Evolutionary conservation across 1,140 invertebrate species (phyloP).

Genomic region (Mactra quadrangularis): DNA sequence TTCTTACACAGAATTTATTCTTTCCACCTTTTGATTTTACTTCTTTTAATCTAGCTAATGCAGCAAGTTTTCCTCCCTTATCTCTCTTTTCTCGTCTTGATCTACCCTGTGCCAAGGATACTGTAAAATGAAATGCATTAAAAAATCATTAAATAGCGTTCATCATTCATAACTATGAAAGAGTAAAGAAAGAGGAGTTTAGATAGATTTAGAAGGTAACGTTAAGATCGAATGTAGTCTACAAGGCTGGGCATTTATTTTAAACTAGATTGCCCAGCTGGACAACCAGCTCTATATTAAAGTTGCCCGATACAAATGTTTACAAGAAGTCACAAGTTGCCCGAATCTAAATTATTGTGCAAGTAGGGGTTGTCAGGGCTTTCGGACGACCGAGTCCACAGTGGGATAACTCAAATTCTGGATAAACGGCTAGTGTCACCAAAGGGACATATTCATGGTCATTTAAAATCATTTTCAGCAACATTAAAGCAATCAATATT

Average conservation of each 20-base stretch:
- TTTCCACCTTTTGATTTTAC: conserved; percentile 90
- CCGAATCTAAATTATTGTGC: no score
- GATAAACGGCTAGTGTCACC: no score
- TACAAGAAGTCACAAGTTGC: no score
- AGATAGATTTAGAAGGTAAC: neutral
- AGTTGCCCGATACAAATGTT: no score
- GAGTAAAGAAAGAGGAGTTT: neutral
- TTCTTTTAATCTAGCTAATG: conserved; percentile 92
- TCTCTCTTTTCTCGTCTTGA: conserved; percentile 79
- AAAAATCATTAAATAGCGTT: neutral
- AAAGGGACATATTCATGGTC: no score
- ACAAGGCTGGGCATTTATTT: neutral
- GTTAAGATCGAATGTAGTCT: neutral
- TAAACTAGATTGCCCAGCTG: neutral
- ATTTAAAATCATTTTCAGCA: no score
- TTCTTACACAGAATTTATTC: conserved; percentile 91
- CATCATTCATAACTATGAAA: neutral
- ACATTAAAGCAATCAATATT: no score
- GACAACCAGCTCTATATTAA: no score
- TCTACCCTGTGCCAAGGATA: conserved; percentile 69
- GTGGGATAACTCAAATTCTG: no score
- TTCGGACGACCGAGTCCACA: no score
- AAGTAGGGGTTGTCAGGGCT: no score
- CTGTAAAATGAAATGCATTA: conserved; percentile 30
- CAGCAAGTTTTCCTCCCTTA: conserved; percentile 86